Percentiles rank a stretch among this genome's conserved stretches.
Conservation (phyloP, 2,888 invertebrate species). For the Drosophila limbata region DNA sequence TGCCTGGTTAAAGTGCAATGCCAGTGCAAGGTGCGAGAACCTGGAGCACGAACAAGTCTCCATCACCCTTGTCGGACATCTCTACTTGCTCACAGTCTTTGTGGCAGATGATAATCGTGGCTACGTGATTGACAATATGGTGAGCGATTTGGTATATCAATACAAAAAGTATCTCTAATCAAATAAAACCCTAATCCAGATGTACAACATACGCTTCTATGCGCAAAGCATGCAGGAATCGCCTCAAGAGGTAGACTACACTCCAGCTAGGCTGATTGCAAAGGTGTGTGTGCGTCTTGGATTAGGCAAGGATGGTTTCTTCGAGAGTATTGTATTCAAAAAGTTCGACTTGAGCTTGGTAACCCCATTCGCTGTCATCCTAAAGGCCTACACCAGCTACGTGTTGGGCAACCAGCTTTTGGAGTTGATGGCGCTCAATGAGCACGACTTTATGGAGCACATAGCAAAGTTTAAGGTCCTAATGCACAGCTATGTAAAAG, state of each 20-base stretch:
- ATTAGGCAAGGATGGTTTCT: slow-evolving; percentile 73
- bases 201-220: slow-evolving; percentile 82
- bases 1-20: slow-evolving; percentile 71
- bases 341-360: slow-evolving; percentile 62
- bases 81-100: slow-evolving; percentile 78
- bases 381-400: slow-evolving; percentile 81
- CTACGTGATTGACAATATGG: slow-evolving; percentile 81
- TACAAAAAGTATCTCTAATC: not conserved
- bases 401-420: slow-evolving; percentile 79
- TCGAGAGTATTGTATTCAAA: slow-evolving; percentile 76
- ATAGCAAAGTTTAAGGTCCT: slow-evolving; percentile 69
- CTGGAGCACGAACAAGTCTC: slow-evolving; percentile 48
- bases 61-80: slow-evolving; percentile 73
- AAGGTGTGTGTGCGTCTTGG: slow-evolving; percentile 73
- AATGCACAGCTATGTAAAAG: slow-evolving; percentile 76
- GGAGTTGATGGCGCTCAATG: slow-evolving; percentile 80
- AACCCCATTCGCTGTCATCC: slow-evolving; percentile 77
- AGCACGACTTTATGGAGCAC: slow-evolving; percentile 73
- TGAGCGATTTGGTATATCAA: slow-evolving; percentile 6
- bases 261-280: slow-evolving; percentile 81
- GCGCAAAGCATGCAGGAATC: slow-evolving; percentile 70
- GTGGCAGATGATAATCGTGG: slow-evolving; percentile 79
- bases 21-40: slow-evolving; percentile 27
- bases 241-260: slow-evolving; percentile 46
- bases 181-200: slow-evolving; percentile 53